Evolutionary conservation across 2,797 vertebrate species (phyloP).

Genomic region (Arnoldichthys spilopterus): DNA sequence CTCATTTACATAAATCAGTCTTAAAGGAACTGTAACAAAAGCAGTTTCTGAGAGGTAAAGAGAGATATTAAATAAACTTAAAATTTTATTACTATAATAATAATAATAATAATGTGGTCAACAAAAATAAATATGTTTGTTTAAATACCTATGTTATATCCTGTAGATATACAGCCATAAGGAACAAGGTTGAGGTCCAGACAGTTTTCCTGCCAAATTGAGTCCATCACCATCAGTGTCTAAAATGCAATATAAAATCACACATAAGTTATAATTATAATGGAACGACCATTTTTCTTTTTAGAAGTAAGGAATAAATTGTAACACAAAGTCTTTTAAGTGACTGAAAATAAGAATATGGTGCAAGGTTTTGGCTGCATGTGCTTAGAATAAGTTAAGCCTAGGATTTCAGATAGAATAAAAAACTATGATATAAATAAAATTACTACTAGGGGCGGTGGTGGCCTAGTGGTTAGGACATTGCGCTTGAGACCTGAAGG

Average conservation of each 20-base stretch:
- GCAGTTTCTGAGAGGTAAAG: neutral
- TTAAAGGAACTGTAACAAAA: neutral
- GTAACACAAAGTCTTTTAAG: neutral
- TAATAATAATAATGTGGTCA: no score
- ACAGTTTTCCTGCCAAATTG: conserved; percentile 82
- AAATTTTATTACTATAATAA: neutral
- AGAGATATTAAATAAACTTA: no score
- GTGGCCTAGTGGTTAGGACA: no score
- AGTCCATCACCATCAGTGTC: conserved; percentile 81
- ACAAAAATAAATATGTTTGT: neutral
- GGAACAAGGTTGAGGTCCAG: conserved; percentile 79
- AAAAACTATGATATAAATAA: neutral
- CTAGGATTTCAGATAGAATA: neutral
- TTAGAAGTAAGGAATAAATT: neutral
- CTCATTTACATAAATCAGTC: neutral
- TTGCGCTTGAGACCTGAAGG: no score
- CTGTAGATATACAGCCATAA: conserved; percentile 84
- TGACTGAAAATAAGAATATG: neutral
- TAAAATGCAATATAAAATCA: conserved; percentile 48
- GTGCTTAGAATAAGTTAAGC: neutral
- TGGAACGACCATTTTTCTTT: neutral
- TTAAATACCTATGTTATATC: conserved; percentile 77
- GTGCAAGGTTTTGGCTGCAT: neutral
- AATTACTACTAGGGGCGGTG: no score
- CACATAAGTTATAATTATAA: neutral